Percentiles rank a stretch among this genome's conserved stretches.
Evolutionary conservation across 2,113 vertebrate genomes (phyloP).

Genomic region (Perca schrenkii): DNA sequence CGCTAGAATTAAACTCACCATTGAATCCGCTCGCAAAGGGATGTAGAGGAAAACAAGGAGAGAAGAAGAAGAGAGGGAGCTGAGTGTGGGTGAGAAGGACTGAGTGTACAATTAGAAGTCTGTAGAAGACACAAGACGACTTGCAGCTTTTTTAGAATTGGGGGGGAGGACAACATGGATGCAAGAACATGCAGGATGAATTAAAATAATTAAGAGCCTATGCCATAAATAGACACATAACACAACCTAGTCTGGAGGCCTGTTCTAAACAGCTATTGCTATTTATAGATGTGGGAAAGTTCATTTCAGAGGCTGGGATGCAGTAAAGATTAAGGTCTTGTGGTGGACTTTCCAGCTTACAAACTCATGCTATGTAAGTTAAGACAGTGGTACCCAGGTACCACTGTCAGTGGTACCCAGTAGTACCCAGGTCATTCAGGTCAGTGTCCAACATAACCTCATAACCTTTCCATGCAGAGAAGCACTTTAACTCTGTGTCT

Average conservation of each 20-base stretch:
- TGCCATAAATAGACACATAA: constrained; percentile 3
- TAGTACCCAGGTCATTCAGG: too few relatives aligned
- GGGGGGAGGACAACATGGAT: too few relatives aligned
- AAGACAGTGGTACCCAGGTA: too few relatives aligned
- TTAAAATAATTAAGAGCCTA: neutral
- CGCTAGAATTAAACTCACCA: constrained; percentile 53
- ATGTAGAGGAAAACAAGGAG: constrained; percentile 3
- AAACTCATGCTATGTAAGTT: too few relatives aligned
- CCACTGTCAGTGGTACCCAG: too few relatives aligned
- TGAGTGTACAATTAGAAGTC: neutral
- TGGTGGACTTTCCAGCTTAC: too few relatives aligned
- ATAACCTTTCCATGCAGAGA: too few relatives aligned
- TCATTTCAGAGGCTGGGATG: neutral
- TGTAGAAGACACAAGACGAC: constrained; percentile 32
- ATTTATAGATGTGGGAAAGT: constrained; percentile 18
- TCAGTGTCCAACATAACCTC: too few relatives aligned
- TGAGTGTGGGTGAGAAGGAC: constrained; percentile 14
- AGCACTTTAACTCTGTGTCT: too few relatives aligned
- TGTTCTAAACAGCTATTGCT: neutral
- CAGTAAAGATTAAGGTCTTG: constrained; percentile 8
- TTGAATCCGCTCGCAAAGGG: constrained; percentile 40
- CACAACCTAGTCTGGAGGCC: neutral
- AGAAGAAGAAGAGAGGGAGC: constrained; percentile 9
- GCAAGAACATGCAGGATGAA: neutral
- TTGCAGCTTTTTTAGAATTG: neutral